These are phyloP conservation scores for Patella pellucida DNA, from an alignment of 2,888 invertebrate genomes.

Conservation along the genomic window DNA sequence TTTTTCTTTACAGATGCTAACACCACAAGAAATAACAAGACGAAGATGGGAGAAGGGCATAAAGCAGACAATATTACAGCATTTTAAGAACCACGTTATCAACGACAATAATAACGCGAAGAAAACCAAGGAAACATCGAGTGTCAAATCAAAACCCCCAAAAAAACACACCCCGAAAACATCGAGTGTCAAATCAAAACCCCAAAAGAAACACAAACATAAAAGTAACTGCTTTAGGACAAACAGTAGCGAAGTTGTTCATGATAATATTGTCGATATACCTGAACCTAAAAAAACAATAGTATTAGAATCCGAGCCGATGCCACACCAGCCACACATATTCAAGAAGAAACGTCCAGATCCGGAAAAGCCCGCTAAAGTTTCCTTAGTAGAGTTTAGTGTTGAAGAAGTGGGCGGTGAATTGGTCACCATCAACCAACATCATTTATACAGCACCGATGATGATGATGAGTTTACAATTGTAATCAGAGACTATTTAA, in stretches of 20 bases:
- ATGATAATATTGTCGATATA: too few relatives aligned
- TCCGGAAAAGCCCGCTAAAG: neutral
- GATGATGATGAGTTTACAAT: slow-evolving; percentile 4
- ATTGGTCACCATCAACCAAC: slow-evolving; percentile 13
- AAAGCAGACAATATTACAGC: neutral
- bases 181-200: neutral
- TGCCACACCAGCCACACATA: too few relatives aligned
- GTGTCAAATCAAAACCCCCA: neutral
- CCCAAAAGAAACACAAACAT: neutral
- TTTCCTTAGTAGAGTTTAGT: neutral
- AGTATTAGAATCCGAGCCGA: too few relatives aligned
- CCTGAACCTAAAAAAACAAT: too few relatives aligned
- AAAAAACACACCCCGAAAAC: neutral
- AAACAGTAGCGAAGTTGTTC: too few relatives aligned
- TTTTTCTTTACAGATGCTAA: slow-evolving; percentile 15
- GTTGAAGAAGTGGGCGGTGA: slow-evolving; percentile 9
- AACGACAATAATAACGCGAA: slow-evolving; percentile 13
- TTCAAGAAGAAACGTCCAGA: too few relatives aligned
- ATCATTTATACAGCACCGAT: neutral
- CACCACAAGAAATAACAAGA: neutral
- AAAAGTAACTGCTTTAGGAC: neutral
- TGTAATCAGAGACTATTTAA: neutral
- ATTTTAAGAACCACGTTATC: too few relatives aligned
- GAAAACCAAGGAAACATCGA: neutral
- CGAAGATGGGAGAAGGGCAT: neutral